Evolutionary conservation across 2,797 vertebrate species (phyloP).

Genomic region (Limosa lapponica): DNA sequence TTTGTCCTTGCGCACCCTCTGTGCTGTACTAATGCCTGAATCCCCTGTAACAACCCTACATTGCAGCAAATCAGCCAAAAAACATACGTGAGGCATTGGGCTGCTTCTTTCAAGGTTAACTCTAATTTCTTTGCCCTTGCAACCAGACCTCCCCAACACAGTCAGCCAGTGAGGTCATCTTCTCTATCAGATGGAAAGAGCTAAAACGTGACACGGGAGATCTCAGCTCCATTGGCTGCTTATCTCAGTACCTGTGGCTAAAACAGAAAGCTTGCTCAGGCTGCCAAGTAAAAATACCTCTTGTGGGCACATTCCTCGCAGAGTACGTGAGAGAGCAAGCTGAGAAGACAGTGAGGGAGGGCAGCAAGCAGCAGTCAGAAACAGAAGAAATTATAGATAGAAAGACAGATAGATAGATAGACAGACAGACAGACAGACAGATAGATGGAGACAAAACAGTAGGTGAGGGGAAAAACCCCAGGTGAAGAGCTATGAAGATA

Average conservation of each 20-base stretch:
- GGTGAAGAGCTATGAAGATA: neutral
- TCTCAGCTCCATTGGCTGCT: constrained; percentile 38
- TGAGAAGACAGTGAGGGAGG: neutral
- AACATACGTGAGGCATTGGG: neutral
- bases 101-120: constrained; percentile 46
- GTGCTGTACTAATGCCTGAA: neutral
- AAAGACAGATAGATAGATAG: neutral
- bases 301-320: constrained; percentile 52
- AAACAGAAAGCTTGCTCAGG: constrained; percentile 40
- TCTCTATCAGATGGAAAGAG: constrained; percentile 54
- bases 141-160: constrained; percentile 4
- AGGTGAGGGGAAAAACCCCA: neutral
- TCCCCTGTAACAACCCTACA: neutral
- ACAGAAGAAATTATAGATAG: neutral
- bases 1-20: neutral
- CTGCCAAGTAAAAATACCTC: constrained; percentile 63
- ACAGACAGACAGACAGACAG: neutral
- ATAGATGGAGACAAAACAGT: neutral
- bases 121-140: constrained; percentile 31
- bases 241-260: constrained; percentile 60
- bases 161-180: constrained; percentile 48
- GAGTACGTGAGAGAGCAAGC: neutral
- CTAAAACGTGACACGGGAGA: constrained; percentile 58
- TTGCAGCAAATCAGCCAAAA: neutral
- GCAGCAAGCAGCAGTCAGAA: constrained; percentile 3